These are phyloP conservation scores for Muntiacus reevesi DNA, from an alignment of 2,113 vertebrate species.

Conservation along the genomic window DNA sequence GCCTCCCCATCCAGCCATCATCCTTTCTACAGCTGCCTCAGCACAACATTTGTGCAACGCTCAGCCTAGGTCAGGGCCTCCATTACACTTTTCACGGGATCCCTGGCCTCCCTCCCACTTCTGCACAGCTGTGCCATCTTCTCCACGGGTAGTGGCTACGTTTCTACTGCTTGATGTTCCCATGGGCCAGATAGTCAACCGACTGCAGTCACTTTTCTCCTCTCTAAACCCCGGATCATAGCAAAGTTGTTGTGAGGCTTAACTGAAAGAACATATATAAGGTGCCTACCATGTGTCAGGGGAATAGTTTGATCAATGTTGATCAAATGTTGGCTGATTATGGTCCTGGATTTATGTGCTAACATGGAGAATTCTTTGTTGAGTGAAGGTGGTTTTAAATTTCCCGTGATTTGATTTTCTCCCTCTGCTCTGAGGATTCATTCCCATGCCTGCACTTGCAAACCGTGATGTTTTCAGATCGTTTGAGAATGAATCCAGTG, in stretches of 20 bases:
- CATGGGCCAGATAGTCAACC: background rate
- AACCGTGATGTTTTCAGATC: background rate
- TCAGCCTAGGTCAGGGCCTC: background rate
- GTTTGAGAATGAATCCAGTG: background rate
- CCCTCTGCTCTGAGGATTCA: background rate
- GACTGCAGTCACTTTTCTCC: background rate
- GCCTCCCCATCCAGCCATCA: rapidly evolving
- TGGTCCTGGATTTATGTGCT: constrained; percentile 41
- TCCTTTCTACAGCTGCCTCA: background rate
- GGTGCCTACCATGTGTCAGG: background rate
- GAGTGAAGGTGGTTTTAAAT: constrained; percentile 54
- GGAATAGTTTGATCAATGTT: constrained; percentile 40
- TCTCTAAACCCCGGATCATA: background rate
- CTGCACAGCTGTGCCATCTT: background rate
- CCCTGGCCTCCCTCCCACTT: background rate
- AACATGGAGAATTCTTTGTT: constrained; percentile 5
- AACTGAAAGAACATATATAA: background rate
- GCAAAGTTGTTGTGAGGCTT: background rate
- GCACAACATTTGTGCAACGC: background rate
- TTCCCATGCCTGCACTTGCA: background rate
- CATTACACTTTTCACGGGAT: rapidly evolving
- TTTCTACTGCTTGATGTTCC: background rate
- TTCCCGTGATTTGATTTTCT: constrained; percentile 16
- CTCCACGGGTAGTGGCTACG: background rate
- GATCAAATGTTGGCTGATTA: constrained; percentile 45